Evolutionary conservation across 2,888 invertebrate species (phyloP).

Genomic region (Platycnemis pennipes): DNA sequence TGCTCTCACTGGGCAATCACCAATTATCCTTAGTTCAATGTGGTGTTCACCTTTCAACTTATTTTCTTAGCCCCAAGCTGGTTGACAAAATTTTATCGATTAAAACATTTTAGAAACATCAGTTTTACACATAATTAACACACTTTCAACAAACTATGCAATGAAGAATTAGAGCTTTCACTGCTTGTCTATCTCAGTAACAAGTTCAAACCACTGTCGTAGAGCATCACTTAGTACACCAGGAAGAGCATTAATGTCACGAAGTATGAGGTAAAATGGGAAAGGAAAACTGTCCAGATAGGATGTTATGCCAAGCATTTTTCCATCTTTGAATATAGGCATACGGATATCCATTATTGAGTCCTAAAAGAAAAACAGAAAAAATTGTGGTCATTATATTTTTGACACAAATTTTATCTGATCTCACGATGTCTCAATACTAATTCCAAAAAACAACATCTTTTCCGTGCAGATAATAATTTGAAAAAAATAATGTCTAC

Average conservation of each 20-base stretch:
- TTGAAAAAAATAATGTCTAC: too few relatives aligned
- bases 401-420: too few relatives aligned
- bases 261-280: conserved; percentile 96
- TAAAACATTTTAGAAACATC: neutral
- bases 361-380: conserved; percentile 81
- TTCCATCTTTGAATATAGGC: conserved; percentile 85
- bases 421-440: too few relatives aligned
- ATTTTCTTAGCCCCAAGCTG: neutral
- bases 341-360: conserved; percentile 95
- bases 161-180: neutral
- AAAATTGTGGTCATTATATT: conserved; percentile 12
- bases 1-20: neutral
- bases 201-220: conserved; percentile 99
- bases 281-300: conserved; percentile 99
- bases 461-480: too few relatives aligned
- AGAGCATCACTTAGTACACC: conserved; percentile 96
- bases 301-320: conserved; percentile 84
- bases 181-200: conserved; percentile 80
- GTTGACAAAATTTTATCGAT: neutral
- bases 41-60: neutral
- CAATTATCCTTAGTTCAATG: neutral
- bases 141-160: neutral
- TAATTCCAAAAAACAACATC: too few relatives aligned
- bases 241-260: conserved; percentile 94
- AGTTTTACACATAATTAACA: neutral